Evolutionary conservation across 2,888 invertebrate genomes (phyloP).

Genomic region (Xestobium rufovillosum): DNA sequence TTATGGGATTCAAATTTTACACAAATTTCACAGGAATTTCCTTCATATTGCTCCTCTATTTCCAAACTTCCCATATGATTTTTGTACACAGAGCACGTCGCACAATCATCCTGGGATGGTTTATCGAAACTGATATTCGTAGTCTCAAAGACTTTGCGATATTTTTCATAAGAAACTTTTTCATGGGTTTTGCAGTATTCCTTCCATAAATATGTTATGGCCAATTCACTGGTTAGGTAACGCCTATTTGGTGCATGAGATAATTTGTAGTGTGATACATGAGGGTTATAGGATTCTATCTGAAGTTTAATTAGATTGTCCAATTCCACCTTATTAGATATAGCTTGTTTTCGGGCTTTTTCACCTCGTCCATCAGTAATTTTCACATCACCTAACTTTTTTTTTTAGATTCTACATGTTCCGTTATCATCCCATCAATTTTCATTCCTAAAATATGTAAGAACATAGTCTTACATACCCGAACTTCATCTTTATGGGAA

Average conservation of each 20-base stretch:
- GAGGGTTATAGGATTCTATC: constrained; percentile 13
- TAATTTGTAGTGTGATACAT: constrained; percentile 15
- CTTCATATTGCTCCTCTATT: constrained; percentile 10
- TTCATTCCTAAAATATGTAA: constrained; percentile 12
- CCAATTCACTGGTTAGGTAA: constrained; percentile 10
- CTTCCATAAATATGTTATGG: constrained; percentile 14
- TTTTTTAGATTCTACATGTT: constrained; percentile 10
- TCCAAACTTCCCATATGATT: constrained; percentile 12
- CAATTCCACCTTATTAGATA: constrained; percentile 9
- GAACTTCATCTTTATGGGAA: background rate
- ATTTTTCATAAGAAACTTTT: constrained; percentile 16
- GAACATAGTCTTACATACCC: constrained; percentile 9
- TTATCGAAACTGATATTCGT: constrained; percentile 15
- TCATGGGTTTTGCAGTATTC: constrained; percentile 11
- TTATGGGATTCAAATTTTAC: too few species aligned
- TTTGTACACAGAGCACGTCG: constrained; percentile 11
- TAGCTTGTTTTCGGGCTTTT: constrained; percentile 1
- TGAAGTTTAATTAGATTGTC: constrained; percentile 6
- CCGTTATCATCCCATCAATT: constrained; percentile 14
- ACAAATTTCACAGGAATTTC: too few species aligned
- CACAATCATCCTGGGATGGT: constrained; percentile 15
- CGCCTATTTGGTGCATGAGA: constrained; percentile 12
- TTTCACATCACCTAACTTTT: constrained; percentile 2
- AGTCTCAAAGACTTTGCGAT: constrained; percentile 11
- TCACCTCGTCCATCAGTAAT: constrained; percentile 2